Conservation (phyloP, 2,888 invertebrate species). For the Nomada ferruginata region DNA sequence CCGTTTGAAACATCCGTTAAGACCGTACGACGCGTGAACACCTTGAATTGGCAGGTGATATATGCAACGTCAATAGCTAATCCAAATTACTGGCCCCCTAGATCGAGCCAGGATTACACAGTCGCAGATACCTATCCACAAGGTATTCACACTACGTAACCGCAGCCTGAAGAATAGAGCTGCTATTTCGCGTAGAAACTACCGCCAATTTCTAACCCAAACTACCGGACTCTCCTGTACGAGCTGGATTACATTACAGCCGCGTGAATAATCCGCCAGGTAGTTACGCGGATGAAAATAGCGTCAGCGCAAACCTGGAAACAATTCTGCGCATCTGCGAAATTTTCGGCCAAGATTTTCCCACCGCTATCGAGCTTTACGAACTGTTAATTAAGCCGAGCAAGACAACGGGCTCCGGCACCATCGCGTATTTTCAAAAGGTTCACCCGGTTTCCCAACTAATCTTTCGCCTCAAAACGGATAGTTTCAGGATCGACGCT, state of each 20-base stretch:
- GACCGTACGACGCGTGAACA: conserved; percentile 39
- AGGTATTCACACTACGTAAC: conserved; percentile 63
- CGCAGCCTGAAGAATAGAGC: conserved; percentile 68
- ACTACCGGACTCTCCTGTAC: conserved; percentile 55
- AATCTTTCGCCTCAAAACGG: no score
- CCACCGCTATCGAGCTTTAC: conserved; percentile 17
- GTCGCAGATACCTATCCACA: conserved; percentile 60
- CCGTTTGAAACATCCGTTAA: conserved; percentile 35
- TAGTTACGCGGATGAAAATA: conserved; percentile 67
- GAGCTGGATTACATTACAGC: conserved; percentile 68
- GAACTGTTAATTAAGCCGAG: conserved; percentile 48
- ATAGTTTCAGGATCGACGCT: no score
- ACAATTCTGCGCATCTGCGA: conserved; percentile 64
- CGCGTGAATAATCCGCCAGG: conserved; percentile 68
- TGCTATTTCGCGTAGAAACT: conserved; percentile 67
- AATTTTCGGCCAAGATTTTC: conserved; percentile 61
- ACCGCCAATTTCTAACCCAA: conserved; percentile 68
- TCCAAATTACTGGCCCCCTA: conserved; percentile 59
- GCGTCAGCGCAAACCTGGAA: conserved; percentile 63
- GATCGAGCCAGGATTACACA: conserved; percentile 63
- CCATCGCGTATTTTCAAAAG: background rate
- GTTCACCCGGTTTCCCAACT: background rate
- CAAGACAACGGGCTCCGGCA: conserved; percentile 2
- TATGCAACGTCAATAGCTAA: conserved; percentile 61
- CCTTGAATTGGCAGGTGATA: conserved; percentile 60